Base-by-base conservation (phyloP, 1,140 invertebrate species). In the Drosophila virilis region DNA sequence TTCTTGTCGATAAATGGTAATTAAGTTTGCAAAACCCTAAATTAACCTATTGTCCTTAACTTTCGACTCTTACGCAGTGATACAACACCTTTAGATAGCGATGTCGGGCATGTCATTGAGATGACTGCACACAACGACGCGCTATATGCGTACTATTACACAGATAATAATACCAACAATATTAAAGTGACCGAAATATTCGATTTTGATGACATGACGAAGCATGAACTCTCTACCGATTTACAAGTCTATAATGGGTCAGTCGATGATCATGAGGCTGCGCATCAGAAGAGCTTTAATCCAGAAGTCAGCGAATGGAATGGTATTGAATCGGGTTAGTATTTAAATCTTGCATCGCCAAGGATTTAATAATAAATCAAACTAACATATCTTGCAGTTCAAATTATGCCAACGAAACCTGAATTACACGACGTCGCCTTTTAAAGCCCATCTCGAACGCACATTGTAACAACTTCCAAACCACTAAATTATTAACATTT, bases 71-170 rank as follows among this genome's bases (percentile, higher is more conserved):
- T 54, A 7, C 5, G 8, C 61, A 78, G 45, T n/a, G 91, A 80
- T 58, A 78, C 35, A 66, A 48, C 78, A 75, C 35, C 73, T 60
- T 33, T 68, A 15, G 55, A 68, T 17, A 68, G 13, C 8, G 13
- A 68, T 38, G 90, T 48, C 71, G 91, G 74, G 64, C 95, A 97
- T 92, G 96, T 98, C 76, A 93, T 98, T 15, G 95, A 96, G 92
- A 95, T 96, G 55, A 96, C 97, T 4, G 93, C 95, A 33, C 95
- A 97, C 74, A 96, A 97, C 91, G 97, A 98, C 77, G 95, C 97
- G 6, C 92, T 98, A 1, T 96, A 98, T 94, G 96, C 97, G 0
- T 98, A 97, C 92, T 97, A 98, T 93, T 98, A 98, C 88, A 95
- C 97, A 85, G 96, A 97, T 85, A 96, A 97, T 83, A 95, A 96